Evolutionary conservation across 2,888 invertebrate genomes (phyloP), one percentile per base, ranked within the genome.

Genomic region (Eulithis prunata): DNA sequence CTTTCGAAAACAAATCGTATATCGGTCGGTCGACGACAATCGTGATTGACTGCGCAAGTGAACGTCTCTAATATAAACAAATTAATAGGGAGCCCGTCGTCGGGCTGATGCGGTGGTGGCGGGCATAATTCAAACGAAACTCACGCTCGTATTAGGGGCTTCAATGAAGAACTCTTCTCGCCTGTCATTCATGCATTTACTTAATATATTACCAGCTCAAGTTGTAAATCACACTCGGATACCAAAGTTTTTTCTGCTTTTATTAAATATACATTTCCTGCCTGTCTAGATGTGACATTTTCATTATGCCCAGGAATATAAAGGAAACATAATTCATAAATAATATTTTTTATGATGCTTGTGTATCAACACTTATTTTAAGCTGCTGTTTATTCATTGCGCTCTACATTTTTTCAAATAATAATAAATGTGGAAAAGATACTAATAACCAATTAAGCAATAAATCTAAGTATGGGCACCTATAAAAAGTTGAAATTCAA

Each of bases 11-110:
- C 92, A 91, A 91, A 93, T 93, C 90, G 92, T 86, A 87, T 86
- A 91, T 91, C 89, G 92, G 90, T 86, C 85, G 88, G 84, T 85
- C 85, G 92, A 87, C 90, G 91, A 91, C 91, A 90, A 89, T 88
- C 87, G 86, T 91, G 92, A 93, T 91, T 88, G 92, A 92, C 89
- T 91, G 92, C 92, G 89, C 92, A 91, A 89, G 91, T 93, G 92
- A 92, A 85, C 86, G 84, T 80, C 86, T 89, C 89, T 92, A 92
- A 92, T 92, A 91, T 91, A 92, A 93, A 92, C 92, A 92, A 91
- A 93, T 92, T 93, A 92, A 91, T 91, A 90, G 90, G 88, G 86
- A 83, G 85, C 82, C 80, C 78, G 81, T 60, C 67, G 59, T 59
- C 66, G 51, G 78, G 78, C 79, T 81, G 78, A 76, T 75, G 78